phyloP scores from a whole-genome alignment of 2,113 vertebrate species.

The Sakesphorus luctuosus region DNA sequence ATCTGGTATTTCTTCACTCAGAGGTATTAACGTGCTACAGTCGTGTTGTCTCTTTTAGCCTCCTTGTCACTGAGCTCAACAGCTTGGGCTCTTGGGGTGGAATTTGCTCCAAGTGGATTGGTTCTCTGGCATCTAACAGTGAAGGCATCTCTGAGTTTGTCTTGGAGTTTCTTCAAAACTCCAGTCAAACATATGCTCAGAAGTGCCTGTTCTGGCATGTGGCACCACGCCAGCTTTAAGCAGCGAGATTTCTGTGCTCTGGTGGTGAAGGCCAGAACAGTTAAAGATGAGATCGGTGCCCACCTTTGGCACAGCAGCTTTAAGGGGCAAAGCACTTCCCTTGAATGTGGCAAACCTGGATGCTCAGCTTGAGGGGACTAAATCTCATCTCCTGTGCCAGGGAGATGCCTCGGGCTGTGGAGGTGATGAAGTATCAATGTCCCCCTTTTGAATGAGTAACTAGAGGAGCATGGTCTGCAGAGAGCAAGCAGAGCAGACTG shows the following conservation, averaged over 20 bases:
- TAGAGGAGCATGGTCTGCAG: not conserved
- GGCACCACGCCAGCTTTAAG: not conserved
- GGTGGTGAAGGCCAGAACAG: not conserved
- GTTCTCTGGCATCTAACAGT: not conserved
- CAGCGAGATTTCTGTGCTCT: not conserved
- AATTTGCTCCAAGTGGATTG: not conserved
- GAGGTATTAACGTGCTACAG: not conserved
- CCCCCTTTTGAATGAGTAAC: not conserved
- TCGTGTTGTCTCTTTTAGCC: not conserved
- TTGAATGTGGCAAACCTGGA: not conserved
- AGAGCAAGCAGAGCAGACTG: not conserved
- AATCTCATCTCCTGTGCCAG: not conserved
- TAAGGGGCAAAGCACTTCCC: not conserved
- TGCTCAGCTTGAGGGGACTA: not conserved
- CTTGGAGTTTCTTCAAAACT: constrained; percentile 20
- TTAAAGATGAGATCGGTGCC: not conserved
- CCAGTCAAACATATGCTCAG: not conserved
- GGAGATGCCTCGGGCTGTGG: not conserved
- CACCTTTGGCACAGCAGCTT: not conserved
- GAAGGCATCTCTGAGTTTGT: constrained; percentile 3
- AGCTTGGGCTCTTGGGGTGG: not conserved
- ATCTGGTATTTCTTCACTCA: not conserved
- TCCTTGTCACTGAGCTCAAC: not conserved
- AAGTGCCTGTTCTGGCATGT: not conserved
- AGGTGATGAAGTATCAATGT: not conserved